phyloP scores from a whole-genome alignment of 2,797 vertebrate species.

The Malacoctenus gilli region DNA sequence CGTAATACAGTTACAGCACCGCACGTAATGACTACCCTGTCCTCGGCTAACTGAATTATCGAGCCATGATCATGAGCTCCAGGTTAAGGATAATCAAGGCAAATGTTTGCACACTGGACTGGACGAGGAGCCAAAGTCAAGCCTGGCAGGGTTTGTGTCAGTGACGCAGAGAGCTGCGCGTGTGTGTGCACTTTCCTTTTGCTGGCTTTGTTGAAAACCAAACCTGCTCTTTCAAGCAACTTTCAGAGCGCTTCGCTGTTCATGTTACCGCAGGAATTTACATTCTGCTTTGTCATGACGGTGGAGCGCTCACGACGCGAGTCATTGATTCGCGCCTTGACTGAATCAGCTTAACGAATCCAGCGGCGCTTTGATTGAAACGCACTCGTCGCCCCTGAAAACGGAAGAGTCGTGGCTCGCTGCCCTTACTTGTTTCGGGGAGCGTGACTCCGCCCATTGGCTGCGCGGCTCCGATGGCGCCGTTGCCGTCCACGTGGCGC shows the following conservation, averaged over 20 bases:
- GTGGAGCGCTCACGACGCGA: constrained; percentile 4
- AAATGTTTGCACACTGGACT: constrained; percentile 40
- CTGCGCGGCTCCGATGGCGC: constrained; percentile 48
- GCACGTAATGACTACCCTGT: constrained; percentile 29
- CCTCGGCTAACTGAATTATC: constrained; percentile 46
- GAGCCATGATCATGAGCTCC: constrained; percentile 58
- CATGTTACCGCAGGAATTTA: constrained; percentile 32
- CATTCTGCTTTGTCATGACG: constrained; percentile 47
- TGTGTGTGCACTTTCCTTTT: constrained; percentile 3
- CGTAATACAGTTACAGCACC: constrained; percentile 53
- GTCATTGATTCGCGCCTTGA: constrained; percentile 23
- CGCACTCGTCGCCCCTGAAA: not conserved
- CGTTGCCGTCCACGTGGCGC: constrained; percentile 72
- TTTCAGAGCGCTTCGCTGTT: constrained; percentile 34
- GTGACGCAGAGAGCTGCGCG: not conserved
- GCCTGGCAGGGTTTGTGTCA: constrained; percentile 11
- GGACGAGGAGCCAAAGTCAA: constrained; percentile 22
- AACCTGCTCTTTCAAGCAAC: constrained; percentile 14
- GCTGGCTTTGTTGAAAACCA: constrained; percentile 7
- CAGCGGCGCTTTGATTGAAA: constrained; percentile 22
- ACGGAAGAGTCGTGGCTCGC: not conserved
- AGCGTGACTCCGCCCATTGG: constrained; percentile 58
- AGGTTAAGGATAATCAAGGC: constrained; percentile 38
- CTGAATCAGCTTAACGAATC: constrained; percentile 30
- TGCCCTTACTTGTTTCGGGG: constrained; percentile 75